A percentile compares a stretch with the other conserved stretches of the same genome.
Conservation (phyloP, 1,140 invertebrate genomes). For the Arctopsyche grandis region DNA sequence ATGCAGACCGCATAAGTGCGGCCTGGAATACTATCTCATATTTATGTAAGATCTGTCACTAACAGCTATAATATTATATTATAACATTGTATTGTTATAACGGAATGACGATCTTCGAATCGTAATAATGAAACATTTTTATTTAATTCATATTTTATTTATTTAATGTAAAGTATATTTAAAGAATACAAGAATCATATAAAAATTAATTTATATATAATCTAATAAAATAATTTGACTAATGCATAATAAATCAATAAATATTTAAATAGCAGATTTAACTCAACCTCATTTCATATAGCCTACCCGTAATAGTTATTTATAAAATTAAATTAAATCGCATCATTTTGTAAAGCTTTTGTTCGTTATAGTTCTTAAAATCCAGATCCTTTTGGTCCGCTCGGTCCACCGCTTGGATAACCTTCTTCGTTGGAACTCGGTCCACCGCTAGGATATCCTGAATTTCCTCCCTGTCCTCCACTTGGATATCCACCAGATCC, state of each 20-base stretch:
- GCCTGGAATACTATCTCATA: slow-evolving; percentile 23
- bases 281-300: background rate
- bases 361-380: slow-evolving; percentile 54
- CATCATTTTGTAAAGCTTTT: background rate
- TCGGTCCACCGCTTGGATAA: slow-evolving; percentile 62
- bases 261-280: background rate
- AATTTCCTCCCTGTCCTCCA: slow-evolving; percentile 47
- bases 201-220: background rate
- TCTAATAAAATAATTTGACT: background rate
- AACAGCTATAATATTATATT: slow-evolving; percentile 2
- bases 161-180: background rate
- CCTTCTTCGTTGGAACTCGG: slow-evolving; percentile 54
- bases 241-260: slow-evolving; percentile 7
- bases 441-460: slow-evolving; percentile 46
- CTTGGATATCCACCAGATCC: slow-evolving; percentile 34
- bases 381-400: slow-evolving; percentile 61
- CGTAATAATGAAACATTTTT: background rate
- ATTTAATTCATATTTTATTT: background rate
- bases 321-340: background rate
- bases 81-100: background rate
- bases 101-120: no score
- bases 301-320: background rate
- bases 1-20: slow-evolving; percentile 26
- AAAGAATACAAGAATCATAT: background rate
- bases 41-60: slow-evolving; percentile 28